These are phyloP conservation scores for Netelia inedita DNA, from an alignment of 2,888 invertebrate genomes.

Conservation along the genomic window DNA sequence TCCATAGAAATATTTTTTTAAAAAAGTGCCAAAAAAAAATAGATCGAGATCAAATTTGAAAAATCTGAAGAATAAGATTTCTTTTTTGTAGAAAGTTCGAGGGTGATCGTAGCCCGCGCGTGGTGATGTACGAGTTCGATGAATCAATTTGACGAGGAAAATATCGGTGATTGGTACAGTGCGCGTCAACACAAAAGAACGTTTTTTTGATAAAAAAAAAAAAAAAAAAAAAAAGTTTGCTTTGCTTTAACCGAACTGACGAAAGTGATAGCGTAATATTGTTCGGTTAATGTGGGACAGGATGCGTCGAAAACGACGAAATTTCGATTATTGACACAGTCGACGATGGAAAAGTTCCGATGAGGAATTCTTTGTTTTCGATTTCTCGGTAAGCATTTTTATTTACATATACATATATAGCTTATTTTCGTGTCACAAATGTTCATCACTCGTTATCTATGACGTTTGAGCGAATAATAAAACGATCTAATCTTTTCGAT, in stretches of 20 bases:
- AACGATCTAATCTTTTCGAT: constrained; percentile 13
- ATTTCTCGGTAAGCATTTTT: constrained; percentile 54
- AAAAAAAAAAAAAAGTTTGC: neutral
- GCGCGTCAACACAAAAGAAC: constrained; percentile 25
- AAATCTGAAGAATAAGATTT: neutral
- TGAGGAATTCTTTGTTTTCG: constrained; percentile 58
- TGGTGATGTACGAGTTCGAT: neutral
- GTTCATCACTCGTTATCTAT: neutral
- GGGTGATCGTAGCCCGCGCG: neutral
- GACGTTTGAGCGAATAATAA: neutral
- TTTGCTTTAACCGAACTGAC: neutral
- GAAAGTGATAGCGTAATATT: neutral
- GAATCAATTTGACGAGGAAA: constrained; percentile 13
- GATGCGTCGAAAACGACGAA: constrained; percentile 66
- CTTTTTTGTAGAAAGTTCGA: neutral
- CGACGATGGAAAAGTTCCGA: constrained; percentile 52
- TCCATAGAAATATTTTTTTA: neutral
- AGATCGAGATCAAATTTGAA: neutral
- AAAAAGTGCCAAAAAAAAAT: neutral
- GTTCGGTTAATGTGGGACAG: constrained; percentile 50
- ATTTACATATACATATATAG: neutral
- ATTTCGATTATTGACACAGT: constrained; percentile 49
- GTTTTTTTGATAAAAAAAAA: too few relatives aligned
- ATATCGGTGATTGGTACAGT: constrained; percentile 14
- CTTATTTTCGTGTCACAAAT: neutral